Evolutionary conservation across 2,797 vertebrate genomes (phyloP), one percentile per base, ranked within the genome.

Genomic region (Pangasius krempfi): DNA sequence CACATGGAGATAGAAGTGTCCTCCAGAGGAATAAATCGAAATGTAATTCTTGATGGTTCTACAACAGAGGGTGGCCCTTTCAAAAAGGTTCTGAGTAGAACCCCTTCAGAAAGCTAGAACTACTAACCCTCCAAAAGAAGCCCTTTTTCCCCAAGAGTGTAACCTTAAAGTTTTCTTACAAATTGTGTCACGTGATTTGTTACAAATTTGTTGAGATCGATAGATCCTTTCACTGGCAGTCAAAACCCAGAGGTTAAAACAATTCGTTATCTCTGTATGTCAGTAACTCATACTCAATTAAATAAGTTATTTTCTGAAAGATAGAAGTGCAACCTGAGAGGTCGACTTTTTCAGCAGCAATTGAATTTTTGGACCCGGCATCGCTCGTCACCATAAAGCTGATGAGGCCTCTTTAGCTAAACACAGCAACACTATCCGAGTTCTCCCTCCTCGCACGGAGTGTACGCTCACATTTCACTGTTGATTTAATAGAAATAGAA

Each of bases 401-500:
- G 86, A 88, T 44, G 76, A 89, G 87, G 92, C 92, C 93, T 94
- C 91, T 92, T 94, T 92, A 94, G 93, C 92, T 91, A 91, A 94
- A 93, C 90, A 90, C 90, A 94, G 97, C 97, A 98, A 98, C 95
- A 93, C 94, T 96, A 97, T 97, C 96, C 94, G 89, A 85, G 58
- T 83, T 13, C 90, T 90, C 90, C 70, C 86, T 90, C 89, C 89
- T 78, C 90, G 89, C 93, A 95, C 94, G 95, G 96, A 94, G 96
- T 95, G 94, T 94, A 93, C 95, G 96, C 94, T 97, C 97, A 94
- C 95, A 96, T 98, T 98, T 98, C 98, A 97, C 97, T 95, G 94
- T 96, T 98, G 97, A 99, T 98, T 98, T 97, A 98, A 97, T 98
- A 98, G 97, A 98, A 97, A 96, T 95, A 95, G 97, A 96, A 98